Conservation (phyloP, 2,888 invertebrate genomes). For the Shargacucullia verbasci region DNA sequence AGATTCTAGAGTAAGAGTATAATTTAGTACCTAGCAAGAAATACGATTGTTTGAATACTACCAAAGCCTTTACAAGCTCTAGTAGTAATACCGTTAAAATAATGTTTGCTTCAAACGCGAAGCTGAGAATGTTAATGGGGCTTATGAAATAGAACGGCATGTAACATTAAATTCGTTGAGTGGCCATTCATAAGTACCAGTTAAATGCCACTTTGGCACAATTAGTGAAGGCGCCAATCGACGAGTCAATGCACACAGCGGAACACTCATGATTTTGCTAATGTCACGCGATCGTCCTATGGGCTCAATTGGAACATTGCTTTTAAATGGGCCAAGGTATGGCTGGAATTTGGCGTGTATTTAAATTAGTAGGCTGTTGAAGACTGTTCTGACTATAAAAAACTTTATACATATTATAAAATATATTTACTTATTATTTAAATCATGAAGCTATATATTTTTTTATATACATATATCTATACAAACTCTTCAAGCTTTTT, state of each 20-base stretch:
- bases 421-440: no score
- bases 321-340: constrained; percentile 38
- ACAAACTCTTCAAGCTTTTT: no score
- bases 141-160: constrained; percentile 58
- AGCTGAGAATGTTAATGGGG: constrained; percentile 56
- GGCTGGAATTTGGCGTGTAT: constrained; percentile 16
- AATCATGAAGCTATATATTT: no score
- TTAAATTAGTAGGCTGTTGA: not conserved
- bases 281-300: constrained; percentile 32
- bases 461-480: no score
- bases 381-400: no score
- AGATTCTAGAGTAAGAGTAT: not conserved
- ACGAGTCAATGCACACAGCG: constrained; percentile 33
- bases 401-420: no score
- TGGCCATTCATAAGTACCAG: constrained; percentile 70
- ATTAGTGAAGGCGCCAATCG: constrained; percentile 79
- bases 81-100: constrained; percentile 11
- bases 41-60: not conserved
- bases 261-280: constrained; percentile 30
- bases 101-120: constrained; percentile 24
- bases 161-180: constrained; percentile 72
- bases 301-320: constrained; percentile 40
- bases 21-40: not conserved
- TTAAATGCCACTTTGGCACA: constrained; percentile 76
- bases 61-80: constrained; percentile 1